Percentiles rank a stretch among this genome's conserved stretches.
Evolutionary conservation across 2,797 vertebrate species (phyloP).

Genomic region (Macropus fuliginosus): DNA sequence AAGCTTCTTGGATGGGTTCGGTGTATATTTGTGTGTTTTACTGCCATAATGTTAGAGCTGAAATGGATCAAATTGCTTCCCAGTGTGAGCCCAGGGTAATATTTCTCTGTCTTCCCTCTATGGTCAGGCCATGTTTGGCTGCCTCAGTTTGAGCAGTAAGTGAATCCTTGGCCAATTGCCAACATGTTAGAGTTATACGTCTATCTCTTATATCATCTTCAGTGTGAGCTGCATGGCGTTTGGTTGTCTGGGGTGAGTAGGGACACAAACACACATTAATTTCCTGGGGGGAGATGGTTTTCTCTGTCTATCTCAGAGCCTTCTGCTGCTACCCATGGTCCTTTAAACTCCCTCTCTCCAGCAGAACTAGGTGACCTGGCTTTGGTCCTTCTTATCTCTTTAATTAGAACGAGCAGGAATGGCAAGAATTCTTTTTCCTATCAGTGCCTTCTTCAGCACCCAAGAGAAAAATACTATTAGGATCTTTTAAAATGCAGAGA

Average conservation of each 20-base stretch:
- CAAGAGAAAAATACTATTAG: constrained; percentile 15
- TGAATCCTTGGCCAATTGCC: constrained; percentile 30
- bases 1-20: constrained; percentile 1
- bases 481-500: constrained; percentile 9
- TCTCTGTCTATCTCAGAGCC: neutral
- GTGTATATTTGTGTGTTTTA: constrained; percentile 15
- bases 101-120: neutral
- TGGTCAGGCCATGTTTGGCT: constrained; percentile 17
- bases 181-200: neutral
- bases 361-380: neutral
- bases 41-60: constrained; percentile 39
- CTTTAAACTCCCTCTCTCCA: neutral
- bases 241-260: neutral
- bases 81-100: neutral
- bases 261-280: neutral
- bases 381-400: neutral
- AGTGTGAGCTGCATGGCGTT: neutral
- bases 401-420: neutral
- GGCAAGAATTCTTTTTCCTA: neutral
- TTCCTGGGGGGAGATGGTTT: neutral
- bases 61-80: constrained; percentile 58
- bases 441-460: neutral
- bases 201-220: constrained; percentile 12
- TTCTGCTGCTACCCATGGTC: neutral
- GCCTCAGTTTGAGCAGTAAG: constrained; percentile 1